phyloP scores from a whole-genome alignment of 1,140 invertebrate species.

The Apis dorsata region DNA sequence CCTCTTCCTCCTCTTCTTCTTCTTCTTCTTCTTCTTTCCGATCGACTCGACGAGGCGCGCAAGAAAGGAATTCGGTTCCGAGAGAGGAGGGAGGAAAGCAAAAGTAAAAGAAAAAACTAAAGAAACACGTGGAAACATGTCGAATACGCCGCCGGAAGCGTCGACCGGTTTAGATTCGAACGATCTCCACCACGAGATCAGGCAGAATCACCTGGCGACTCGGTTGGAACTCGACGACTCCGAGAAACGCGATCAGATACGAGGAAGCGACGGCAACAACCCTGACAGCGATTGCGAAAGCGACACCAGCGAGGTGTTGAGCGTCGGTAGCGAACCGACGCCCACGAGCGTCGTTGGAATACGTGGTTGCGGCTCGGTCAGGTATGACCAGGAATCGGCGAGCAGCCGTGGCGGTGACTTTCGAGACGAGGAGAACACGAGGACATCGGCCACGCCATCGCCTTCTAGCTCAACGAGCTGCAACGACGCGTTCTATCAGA shows the following conservation, averaged over 20 bases:
- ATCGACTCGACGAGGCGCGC: neutral
- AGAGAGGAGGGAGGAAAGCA: neutral
- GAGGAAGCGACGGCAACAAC: conserved; percentile 38
- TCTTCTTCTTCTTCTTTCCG: neutral
- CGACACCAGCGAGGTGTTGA: conserved; percentile 79
- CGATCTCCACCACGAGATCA: conserved; percentile 47
- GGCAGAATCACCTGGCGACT: conserved; percentile 38
- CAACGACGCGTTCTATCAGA: conserved; percentile 66
- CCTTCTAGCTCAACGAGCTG: conserved; percentile 76
- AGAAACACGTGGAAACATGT: conserved; percentile 37
- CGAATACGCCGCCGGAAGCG: conserved; percentile 42
- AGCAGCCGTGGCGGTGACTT: conserved; percentile 68
- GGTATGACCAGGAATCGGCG: conserved; percentile 60
- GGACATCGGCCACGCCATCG: conserved; percentile 73
- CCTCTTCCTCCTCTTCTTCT: too few relatives aligned
- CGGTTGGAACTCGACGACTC: conserved; percentile 47
- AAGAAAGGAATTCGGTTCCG: neutral
- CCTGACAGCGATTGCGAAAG: conserved; percentile 76
- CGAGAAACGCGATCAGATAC: conserved; percentile 52
- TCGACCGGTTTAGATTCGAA: conserved; percentile 44
- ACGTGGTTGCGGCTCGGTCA: conserved; percentile 55
- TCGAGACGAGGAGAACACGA: conserved; percentile 71
- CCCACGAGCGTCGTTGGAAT: conserved; percentile 70
- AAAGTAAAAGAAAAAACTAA: neutral
- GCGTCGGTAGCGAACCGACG: conserved; percentile 82